These are phyloP conservation scores for Babylonia areolata DNA, from an alignment of 1,140 invertebrate genomes.

Conservation along the genomic window DNA sequence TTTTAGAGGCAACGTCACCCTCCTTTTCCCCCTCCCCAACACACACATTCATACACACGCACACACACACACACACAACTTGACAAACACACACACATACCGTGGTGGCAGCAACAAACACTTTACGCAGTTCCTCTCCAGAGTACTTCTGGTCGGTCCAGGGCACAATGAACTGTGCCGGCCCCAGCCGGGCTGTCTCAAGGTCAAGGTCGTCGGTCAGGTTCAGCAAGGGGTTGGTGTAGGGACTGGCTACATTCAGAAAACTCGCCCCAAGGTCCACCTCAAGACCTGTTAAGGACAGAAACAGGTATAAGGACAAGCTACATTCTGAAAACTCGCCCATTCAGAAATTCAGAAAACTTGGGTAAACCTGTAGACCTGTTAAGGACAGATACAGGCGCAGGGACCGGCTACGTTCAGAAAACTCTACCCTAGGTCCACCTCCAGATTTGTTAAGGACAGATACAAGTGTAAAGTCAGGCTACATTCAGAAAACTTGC, in stretches of 20 bases:
- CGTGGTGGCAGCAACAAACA: constrained; percentile 30
- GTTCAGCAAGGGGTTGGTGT: constrained; percentile 51
- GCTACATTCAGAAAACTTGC: too few species aligned
- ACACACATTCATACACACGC: background rate
- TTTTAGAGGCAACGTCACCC: too few species aligned
- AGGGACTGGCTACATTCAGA: constrained; percentile 45
- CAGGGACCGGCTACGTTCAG: too few species aligned
- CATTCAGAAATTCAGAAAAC: too few species aligned
- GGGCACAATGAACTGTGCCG: constrained; percentile 44
- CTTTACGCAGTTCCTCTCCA: constrained; percentile 38
- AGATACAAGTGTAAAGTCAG: too few species aligned
- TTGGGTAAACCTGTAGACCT: too few species aligned
- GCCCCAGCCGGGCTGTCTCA: constrained; percentile 42
- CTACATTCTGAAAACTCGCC: too few species aligned
- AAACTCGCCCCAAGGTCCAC: constrained; percentile 56
- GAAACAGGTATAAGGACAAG: too few species aligned
- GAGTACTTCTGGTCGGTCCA: constrained; percentile 36
- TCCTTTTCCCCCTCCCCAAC: too few species aligned
- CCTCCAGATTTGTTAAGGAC: too few species aligned
- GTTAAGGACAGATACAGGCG: too few species aligned
- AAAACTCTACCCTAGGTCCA: too few species aligned
- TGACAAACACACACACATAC: constrained; percentile 22
- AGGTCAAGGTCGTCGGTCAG: constrained; percentile 55
- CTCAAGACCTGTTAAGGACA: constrained; percentile 50
- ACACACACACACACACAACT: background rate